Base-by-base conservation (phyloP, 2,888 invertebrate species). In the Nymphalis urticae region DNA sequence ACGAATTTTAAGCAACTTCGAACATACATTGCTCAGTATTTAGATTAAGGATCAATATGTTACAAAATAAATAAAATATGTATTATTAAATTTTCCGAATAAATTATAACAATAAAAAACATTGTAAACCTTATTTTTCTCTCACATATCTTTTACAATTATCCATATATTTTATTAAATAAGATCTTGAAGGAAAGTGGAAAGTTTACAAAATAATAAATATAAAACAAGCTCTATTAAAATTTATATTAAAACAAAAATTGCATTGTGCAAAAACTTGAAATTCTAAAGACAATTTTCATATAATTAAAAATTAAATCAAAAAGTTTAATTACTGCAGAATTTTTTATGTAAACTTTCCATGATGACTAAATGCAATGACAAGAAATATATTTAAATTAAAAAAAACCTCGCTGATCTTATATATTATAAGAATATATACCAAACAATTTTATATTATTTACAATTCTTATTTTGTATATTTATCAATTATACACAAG, bases 41-140 rank as follows among this genome's bases (percentile, higher is more conserved):
- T 42, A 13, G 42, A 13, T 42, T 42, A 13, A 42, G 4, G 13
- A 13, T 13, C 4, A 42, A 42, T 13, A 13, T 13, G 0, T 42
- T 42, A 42, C 42, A 13, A 42, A 42, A 42, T 42, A 42, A 42
- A 42, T 42, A 3, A 42, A 42, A 13, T 42, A 42, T 42, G 13
- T 13, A 10, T 42, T 13, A 58, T 60, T 63, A 62, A 66, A 10
- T 60, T 53, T 59, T 48, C 21, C 17, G 66, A 66, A 70, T 65
- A 50, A 21, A 48, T 53, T 66, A 50, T 21, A 48, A 63, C 36
- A 24, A 80, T 83, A 82, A 83, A 79, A 82, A 79, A 82, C 80
- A 83, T 83, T 86, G 85, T 42, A 42, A 42, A 13, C 42, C 42
- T 13, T 42, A 42, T 42, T 42, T 42, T 42, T 42, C 42, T 42